A percentile compares a stretch with the other conserved stretches of the same genome.
Conservation (phyloP, 2,888 invertebrate genomes). For the Lepidocyrtoides sp. region DNA sequence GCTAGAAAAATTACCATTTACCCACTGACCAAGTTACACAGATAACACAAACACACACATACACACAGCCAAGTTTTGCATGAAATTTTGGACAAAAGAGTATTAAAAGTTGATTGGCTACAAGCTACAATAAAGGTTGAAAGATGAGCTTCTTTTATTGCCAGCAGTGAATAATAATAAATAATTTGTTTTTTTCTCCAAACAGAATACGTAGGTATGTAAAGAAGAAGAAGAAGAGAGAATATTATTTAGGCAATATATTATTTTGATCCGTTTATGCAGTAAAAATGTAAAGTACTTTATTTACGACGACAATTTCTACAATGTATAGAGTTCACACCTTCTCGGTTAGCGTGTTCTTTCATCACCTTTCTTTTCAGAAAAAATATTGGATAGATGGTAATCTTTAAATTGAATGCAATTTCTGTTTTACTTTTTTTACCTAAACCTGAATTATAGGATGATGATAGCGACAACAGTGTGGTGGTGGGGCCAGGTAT, state of each 20-base stretch:
- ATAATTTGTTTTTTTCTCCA: not conserved
- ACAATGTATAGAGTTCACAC: not conserved
- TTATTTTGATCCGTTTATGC: slow-evolving; percentile 5
- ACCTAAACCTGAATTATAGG: too few relatives aligned
- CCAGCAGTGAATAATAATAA: slow-evolving; percentile 3
- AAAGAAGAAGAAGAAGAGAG: not conserved
- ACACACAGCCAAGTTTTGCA: slow-evolving; percentile 22
- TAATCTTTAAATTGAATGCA: not conserved
- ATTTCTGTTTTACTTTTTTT: too few relatives aligned
- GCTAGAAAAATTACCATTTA: not conserved
- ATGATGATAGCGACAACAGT: too few relatives aligned
- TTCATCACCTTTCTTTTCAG: slow-evolving; percentile 2
- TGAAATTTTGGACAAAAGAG: slow-evolving; percentile 47
- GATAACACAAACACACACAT: not conserved
- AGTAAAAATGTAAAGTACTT: not conserved
- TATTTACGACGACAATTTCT: not conserved
- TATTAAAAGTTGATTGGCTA: slow-evolving; percentile 7
- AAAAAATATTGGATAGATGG: not conserved
- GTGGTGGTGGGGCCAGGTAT: too few relatives aligned
- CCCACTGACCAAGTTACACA: slow-evolving; percentile 63
- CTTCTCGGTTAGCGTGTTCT: not conserved
- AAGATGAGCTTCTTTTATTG: slow-evolving; percentile 36
- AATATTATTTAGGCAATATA: too few relatives aligned
- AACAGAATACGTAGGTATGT: not conserved
- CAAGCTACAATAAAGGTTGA: slow-evolving; percentile 15